Conservation (phyloP, 2,113 vertebrate species). For the Oxygymnocypris stewartii region DNA sequence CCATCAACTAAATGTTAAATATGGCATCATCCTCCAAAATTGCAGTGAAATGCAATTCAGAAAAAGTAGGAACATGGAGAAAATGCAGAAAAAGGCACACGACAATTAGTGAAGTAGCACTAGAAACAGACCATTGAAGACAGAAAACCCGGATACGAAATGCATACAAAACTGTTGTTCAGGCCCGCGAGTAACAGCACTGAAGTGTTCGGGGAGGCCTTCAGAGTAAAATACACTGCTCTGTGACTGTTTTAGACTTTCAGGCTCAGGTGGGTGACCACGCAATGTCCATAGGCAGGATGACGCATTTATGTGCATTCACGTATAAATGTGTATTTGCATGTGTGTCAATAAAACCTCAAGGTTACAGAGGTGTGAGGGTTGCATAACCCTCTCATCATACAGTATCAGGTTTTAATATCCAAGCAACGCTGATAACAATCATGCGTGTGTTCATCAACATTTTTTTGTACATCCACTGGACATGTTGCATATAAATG, state of each 20-base stretch:
- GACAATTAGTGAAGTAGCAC: constrained; percentile 73
- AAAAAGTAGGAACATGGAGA: constrained; percentile 50
- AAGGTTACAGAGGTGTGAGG: constrained; percentile 74
- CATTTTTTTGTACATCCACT: constrained; percentile 83
- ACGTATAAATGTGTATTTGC: constrained; percentile 53
- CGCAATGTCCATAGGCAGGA: constrained; percentile 36
- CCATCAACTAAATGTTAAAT: constrained; percentile 55
- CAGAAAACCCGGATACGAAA: constrained; percentile 46
- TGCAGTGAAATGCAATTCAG: constrained; percentile 67
- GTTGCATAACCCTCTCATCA: constrained; percentile 73
- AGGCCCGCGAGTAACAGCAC: constrained; percentile 61
- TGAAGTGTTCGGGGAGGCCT: constrained; percentile 60
- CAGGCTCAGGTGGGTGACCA: constrained; percentile 33
- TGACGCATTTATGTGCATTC: constrained; percentile 28
- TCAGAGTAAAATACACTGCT: constrained; percentile 28
- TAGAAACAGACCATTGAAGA: constrained; percentile 54
- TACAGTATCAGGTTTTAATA: constrained; percentile 72
- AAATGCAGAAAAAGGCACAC: constrained; percentile 78
- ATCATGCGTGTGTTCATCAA: constrained; percentile 65
- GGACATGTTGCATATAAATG: constrained; percentile 91
- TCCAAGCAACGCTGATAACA: constrained; percentile 74
- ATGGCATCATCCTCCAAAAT: constrained; percentile 73
- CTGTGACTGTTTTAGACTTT: constrained; percentile 36
- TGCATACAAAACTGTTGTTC: constrained; percentile 36
- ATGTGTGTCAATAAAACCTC: constrained; percentile 65